Evolutionary conservation across 2,797 vertebrate species (phyloP).

Genomic region (Lepidocolaptes lacrymiger): DNA sequence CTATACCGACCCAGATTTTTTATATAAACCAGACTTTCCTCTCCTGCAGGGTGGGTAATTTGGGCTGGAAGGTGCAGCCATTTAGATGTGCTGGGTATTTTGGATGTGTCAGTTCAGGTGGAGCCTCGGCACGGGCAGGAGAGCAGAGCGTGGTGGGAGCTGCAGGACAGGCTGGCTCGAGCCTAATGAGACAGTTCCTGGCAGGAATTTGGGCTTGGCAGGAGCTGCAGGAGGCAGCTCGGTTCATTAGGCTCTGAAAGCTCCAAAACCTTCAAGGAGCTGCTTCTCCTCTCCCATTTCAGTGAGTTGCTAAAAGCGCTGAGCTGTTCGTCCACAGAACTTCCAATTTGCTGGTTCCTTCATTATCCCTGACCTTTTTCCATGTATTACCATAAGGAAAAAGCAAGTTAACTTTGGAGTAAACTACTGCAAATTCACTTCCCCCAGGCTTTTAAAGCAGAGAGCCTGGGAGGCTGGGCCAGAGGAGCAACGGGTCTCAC

Average conservation of each 20-base stretch:
- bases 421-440: background rate
- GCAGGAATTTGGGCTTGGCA: constrained; percentile 12
- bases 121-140: background rate
- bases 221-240: constrained; percentile 51
- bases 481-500: background rate
- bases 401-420: constrained; percentile 3
- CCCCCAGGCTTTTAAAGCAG: background rate
- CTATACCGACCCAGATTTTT: background rate
- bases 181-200: constrained; percentile 15
- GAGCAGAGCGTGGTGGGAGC: background rate
- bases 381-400: background rate
- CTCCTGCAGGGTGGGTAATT: background rate
- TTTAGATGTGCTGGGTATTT: background rate
- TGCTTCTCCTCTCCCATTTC: constrained; percentile 42
- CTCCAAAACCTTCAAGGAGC: constrained; percentile 41
- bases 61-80: background rate
- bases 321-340: constrained; percentile 27
- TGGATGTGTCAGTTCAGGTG: background rate
- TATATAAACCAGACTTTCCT: background rate
- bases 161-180: background rate
- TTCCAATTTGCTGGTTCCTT: constrained; percentile 44
- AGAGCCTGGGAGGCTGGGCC: background rate
- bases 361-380: constrained; percentile 67
- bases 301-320: constrained; percentile 56
- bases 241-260: constrained; percentile 66